A percentile compares a stretch with the other conserved stretches of the same genome.
Evolutionary conservation across 2,888 invertebrate genomes (phyloP).

Genomic region (Copidosoma aretas): DNA sequence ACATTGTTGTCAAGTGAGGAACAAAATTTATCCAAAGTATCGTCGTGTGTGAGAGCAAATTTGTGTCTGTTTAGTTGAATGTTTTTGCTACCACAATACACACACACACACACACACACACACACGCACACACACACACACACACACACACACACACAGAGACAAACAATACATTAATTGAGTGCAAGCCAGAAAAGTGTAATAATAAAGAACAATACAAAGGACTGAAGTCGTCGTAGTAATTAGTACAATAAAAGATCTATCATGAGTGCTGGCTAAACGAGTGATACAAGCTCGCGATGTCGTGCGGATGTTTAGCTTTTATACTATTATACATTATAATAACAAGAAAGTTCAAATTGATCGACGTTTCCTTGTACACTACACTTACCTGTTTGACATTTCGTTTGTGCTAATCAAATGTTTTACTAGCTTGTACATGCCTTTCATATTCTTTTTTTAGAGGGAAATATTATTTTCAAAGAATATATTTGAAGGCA

Average conservation of each 20-base stretch:
- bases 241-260: background rate
- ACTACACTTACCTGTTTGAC: background rate
- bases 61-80: conserved; percentile 46
- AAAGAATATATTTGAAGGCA: conserved; percentile 23
- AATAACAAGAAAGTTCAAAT: conserved; percentile 22
- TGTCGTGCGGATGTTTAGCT: background rate
- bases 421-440: background rate
- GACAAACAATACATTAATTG: conserved; percentile 38
- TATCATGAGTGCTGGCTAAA: background rate
- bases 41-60: conserved; percentile 43
- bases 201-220: background rate
- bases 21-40: conserved; percentile 44
- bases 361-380: conserved; percentile 5
- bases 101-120: too few species aligned
- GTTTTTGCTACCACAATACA: conserved; percentile 45
- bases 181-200: conserved; percentile 30
- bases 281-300: background rate
- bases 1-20: conserved; percentile 49
- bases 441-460: background rate
- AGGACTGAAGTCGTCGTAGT: background rate
- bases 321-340: background rate
- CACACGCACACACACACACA: too few species aligned
- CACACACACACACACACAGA: too few species aligned
- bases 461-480: conserved; percentile 10
- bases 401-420: background rate